Evolutionary conservation across 1,140 invertebrate species (phyloP).

Genomic region (Nasonia giraulti): DNA sequence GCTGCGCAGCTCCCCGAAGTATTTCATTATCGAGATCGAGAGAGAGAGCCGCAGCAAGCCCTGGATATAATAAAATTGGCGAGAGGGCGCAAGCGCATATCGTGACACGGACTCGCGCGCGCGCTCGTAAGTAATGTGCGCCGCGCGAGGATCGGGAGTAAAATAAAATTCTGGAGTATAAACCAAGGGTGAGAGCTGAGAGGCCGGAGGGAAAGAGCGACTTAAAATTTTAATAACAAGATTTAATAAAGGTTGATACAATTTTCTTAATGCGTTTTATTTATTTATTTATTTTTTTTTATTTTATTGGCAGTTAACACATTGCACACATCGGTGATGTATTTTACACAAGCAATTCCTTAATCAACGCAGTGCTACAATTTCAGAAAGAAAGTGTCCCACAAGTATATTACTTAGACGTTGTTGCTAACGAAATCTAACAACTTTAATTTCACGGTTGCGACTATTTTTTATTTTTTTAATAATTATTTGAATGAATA

Average conservation of each 20-base stretch:
- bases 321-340: no score
- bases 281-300: neutral
- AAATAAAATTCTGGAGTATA: constrained; percentile 22
- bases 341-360: no score
- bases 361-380: neutral
- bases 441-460: no score
- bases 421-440: no score
- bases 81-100: constrained; percentile 30
- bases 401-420: no score
- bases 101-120: neutral
- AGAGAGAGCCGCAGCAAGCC: constrained; percentile 40
- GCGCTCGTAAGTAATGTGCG: constrained; percentile 21
- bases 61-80: constrained; percentile 63
- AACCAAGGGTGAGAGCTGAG: neutral
- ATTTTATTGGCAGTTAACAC: no score
- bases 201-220: neutral
- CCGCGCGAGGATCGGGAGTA: neutral
- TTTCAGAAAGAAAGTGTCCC: neutral
- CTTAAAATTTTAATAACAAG: neutral
- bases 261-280: no score
- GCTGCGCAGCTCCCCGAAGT: constrained; percentile 54
- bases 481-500: no score
- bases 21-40: constrained; percentile 66
- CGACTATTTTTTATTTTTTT: no score
- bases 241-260: no score